A percentile compares a stretch with the other conserved stretches of the same genome.
Evolutionary conservation across 2,888 invertebrate genomes (phyloP).

Genomic region (Drosophila helvetica): DNA sequence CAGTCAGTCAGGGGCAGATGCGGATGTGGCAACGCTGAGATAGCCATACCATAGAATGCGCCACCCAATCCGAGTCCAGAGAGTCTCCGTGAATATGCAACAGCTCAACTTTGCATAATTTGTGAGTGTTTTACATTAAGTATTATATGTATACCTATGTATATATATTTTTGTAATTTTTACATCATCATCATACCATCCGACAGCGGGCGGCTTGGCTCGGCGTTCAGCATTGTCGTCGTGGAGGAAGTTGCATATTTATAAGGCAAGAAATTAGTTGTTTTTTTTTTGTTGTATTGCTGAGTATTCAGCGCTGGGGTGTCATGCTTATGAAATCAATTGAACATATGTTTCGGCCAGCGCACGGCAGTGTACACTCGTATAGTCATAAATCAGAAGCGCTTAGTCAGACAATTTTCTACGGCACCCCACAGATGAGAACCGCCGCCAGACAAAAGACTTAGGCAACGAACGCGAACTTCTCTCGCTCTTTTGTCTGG

Average conservation of each 20-base stretch:
- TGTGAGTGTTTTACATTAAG: slow-evolving; percentile 63
- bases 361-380: slow-evolving; percentile 21
- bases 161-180: slow-evolving; percentile 44
- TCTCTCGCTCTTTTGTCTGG: slow-evolving; percentile 4
- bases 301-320: slow-evolving; percentile 39
- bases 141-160: slow-evolving; percentile 27
- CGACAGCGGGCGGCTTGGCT: slow-evolving; percentile 23
- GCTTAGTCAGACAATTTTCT: slow-evolving; percentile 63
- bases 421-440: slow-evolving; percentile 48
- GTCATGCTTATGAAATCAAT: slow-evolving; percentile 76
- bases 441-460: slow-evolving; percentile 65
- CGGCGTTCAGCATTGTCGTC: slow-evolving; percentile 39
- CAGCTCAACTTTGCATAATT: slow-evolving; percentile 68
- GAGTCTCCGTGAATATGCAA: slow-evolving; percentile 55
- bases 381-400: slow-evolving; percentile 68
- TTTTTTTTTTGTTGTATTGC: slow-evolving; percentile 41
- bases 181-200: slow-evolving; percentile 57
- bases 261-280: slow-evolving; percentile 53
- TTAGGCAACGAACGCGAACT: slow-evolving; percentile 53
- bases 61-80: slow-evolving; percentile 22
- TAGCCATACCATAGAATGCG: slow-evolving; percentile 47
- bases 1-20: slow-evolving; percentile 57
- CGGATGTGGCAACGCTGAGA: slow-evolving; percentile 62
- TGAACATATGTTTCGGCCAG: slow-evolving; percentile 66
- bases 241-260: slow-evolving; percentile 78